These are phyloP conservation scores for Aelia acuminata DNA, from an alignment of 2,888 invertebrate genomes.

Conservation along the genomic window DNA sequence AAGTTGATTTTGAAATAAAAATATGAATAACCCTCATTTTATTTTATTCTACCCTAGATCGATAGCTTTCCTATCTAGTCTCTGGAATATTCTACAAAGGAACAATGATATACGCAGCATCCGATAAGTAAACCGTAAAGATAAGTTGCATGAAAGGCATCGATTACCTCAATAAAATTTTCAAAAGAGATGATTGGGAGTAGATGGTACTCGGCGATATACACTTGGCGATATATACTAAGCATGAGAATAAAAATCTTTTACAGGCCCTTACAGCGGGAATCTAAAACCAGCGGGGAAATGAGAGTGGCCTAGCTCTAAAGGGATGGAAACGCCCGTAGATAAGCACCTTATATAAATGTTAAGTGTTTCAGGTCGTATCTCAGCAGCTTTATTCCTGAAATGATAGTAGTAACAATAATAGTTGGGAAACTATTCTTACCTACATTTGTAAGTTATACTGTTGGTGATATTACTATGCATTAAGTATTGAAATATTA, in stretches of 20 bases:
- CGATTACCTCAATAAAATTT: neutral
- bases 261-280: neutral
- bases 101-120: too few relatives aligned
- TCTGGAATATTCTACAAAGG: too few relatives aligned
- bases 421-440: too few relatives aligned
- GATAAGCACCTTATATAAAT: neutral
- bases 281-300: neutral
- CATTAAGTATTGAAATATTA: too few relatives aligned
- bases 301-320: neutral
- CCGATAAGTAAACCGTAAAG: neutral
- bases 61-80: too few relatives aligned
- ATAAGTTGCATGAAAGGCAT: neutral
- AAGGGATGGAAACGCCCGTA: neutral
- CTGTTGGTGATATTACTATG: too few relatives aligned
- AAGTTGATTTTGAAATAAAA: too few relatives aligned
- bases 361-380: neutral
- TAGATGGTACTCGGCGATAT: neutral
- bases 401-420: neutral
- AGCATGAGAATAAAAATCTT: neutral
- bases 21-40: too few relatives aligned
- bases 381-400: neutral
- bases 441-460: too few relatives aligned
- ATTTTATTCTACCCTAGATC: too few relatives aligned
- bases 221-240: too few relatives aligned
- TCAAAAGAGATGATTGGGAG: neutral